Conservation (phyloP, 2,797 vertebrate genomes). For the Alcedo atthis region DNA sequence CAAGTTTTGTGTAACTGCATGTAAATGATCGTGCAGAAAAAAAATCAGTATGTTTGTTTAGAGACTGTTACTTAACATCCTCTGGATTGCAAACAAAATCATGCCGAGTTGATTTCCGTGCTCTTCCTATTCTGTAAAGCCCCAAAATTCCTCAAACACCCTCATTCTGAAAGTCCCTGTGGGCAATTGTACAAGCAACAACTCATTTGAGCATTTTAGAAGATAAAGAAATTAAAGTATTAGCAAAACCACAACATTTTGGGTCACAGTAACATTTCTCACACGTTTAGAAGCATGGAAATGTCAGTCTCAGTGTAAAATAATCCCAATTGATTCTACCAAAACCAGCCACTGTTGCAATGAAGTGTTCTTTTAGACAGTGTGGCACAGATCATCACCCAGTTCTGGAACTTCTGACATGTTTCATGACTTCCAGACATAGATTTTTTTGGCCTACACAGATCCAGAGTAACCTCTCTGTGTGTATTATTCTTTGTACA, state of each 20-base stretch:
- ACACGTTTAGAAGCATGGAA: not conserved
- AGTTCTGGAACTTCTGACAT: not conserved
- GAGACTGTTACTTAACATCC: not conserved
- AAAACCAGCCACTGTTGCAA: not conserved
- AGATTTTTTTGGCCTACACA: not conserved
- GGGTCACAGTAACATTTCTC: not conserved
- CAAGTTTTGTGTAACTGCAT: not conserved
- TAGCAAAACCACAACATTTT: not conserved
- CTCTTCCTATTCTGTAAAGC: not conserved
- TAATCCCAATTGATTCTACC: not conserved
- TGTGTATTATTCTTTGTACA: not conserved
- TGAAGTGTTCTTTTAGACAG: not conserved
- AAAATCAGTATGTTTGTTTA: not conserved
- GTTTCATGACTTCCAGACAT: not conserved
- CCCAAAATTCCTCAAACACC: not conserved
- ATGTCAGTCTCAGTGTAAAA: not conserved
- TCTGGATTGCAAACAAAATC: not conserved
- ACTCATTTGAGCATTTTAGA: not conserved
- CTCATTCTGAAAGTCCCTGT: not conserved
- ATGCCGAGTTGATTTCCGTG: not conserved
- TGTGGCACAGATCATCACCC: not conserved
- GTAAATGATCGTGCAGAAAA: not conserved
- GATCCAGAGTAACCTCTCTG: not conserved
- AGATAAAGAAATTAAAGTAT: not conserved
- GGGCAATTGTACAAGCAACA: not conserved